phyloP scores from a whole-genome alignment of 1,140 invertebrate genomes.

The Bombus polaris region DNA sequence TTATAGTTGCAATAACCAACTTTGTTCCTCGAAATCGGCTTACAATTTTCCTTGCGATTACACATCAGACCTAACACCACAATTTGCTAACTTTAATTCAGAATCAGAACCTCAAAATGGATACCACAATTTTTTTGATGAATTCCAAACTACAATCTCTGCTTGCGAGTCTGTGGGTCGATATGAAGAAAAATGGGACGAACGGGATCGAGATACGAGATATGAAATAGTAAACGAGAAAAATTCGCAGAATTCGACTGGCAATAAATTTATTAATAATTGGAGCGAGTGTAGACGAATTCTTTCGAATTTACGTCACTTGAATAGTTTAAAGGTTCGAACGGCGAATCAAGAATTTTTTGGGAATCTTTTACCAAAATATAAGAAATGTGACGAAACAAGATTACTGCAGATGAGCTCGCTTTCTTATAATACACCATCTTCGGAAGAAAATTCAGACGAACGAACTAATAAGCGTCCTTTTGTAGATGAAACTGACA shows the following conservation, averaged over 20 bases:
- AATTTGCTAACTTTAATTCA: neutral
- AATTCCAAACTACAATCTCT: neutral
- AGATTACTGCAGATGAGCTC: neutral
- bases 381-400: neutral
- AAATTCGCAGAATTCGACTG: neutral
- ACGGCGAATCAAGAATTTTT: neutral
- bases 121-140: neutral
- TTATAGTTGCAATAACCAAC: neutral
- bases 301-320: slow-evolving; percentile 7
- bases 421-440: neutral
- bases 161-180: neutral
- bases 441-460: neutral
- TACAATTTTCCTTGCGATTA: neutral
- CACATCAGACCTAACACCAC: neutral
- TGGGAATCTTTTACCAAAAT: neutral
- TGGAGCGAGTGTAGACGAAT: slow-evolving; percentile 40
- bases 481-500: neutral
- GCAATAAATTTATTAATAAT: neutral
- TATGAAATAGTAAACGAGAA: slow-evolving; percentile 26
- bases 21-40: neutral
- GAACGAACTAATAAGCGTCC: neutral
- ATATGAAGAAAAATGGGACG: neutral
- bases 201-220: neutral
- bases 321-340: neutral
- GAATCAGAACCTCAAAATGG: neutral